Percentiles rank a stretch among this genome's conserved stretches.
These are phyloP conservation scores for Corythaixoides concolor DNA, from an alignment of 2,113 vertebrate genomes.

Conservation along the genomic window DNA sequence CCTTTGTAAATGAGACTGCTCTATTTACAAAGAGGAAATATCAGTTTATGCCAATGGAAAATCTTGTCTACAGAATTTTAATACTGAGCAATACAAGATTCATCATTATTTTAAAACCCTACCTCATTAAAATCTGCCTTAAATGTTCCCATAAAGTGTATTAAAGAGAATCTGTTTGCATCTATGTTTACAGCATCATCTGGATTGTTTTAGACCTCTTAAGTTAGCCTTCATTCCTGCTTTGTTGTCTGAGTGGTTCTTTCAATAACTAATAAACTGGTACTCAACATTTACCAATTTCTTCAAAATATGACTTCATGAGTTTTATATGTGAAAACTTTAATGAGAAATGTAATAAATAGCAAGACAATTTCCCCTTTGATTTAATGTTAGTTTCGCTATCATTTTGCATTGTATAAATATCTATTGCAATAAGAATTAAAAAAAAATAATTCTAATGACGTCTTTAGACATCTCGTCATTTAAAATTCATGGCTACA, in stretches of 20 bases:
- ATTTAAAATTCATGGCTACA: slow-evolving; percentile 52
- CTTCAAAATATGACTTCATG: not conserved
- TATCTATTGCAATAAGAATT: not conserved
- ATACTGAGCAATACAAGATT: not conserved
- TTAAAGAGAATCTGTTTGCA: not conserved
- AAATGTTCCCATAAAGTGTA: not conserved
- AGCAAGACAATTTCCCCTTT: not conserved
- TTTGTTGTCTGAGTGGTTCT: not conserved
- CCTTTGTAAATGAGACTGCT: not conserved
- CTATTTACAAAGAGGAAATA: not conserved
- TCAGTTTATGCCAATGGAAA: not conserved
- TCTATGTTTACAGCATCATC: not conserved
- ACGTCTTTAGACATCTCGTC: slow-evolving; percentile 14
- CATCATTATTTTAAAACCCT: not conserved
- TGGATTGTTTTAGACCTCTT: not conserved
- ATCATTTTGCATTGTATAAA: not conserved
- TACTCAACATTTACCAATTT: not conserved
- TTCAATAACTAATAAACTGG: not conserved
- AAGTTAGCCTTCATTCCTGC: not conserved
- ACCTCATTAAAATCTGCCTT: not conserved
- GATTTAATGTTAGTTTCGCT: not conserved
- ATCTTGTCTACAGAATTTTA: not conserved
- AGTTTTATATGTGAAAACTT: not conserved
- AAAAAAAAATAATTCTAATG: not conserved
- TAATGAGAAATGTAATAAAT: not conserved